These are phyloP conservation scores for Thrips palmi DNA, from an alignment of 1,140 invertebrate genomes.

Conservation along the genomic window DNA sequence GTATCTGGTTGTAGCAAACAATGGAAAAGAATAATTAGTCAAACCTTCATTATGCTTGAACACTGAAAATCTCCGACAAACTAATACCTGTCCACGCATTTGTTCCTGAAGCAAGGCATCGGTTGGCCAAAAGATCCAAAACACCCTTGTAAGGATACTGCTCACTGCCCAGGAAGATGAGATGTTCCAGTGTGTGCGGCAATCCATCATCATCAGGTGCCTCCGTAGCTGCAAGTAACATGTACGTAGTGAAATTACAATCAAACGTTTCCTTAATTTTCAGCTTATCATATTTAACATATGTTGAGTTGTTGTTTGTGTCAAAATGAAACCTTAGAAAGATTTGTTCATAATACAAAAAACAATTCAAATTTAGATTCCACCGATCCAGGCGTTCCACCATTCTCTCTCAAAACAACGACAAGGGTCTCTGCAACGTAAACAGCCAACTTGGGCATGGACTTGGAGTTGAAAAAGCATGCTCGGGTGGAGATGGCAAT, in stretches of 20 bases:
- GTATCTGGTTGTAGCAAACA: slow-evolving; percentile 31
- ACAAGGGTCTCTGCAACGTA: too few species aligned
- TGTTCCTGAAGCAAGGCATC: slow-evolving; percentile 75
- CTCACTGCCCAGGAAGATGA: slow-evolving; percentile 80
- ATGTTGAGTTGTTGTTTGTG: too few species aligned
- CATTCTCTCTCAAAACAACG: too few species aligned
- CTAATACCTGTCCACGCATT: slow-evolving; percentile 52
- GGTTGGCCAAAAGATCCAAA: slow-evolving; percentile 70
- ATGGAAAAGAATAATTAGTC: slow-evolving; percentile 6
- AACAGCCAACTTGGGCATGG: too few species aligned
- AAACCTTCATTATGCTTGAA: too few species aligned
- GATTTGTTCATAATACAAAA: slow-evolving; percentile 4
- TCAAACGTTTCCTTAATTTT: background rate
- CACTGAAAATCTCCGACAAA: slow-evolving; percentile 1
- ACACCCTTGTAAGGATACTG: slow-evolving; percentile 81
- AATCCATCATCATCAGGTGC: slow-evolving; percentile 80
- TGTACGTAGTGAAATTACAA: slow-evolving; percentile 6
- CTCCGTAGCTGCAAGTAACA: slow-evolving; percentile 53
- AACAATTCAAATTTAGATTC: background rate
- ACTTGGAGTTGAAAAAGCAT: too few species aligned
- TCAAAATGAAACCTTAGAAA: background rate
- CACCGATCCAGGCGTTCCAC: too few species aligned
- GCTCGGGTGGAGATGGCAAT: too few species aligned
- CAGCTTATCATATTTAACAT: too few species aligned
- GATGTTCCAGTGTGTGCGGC: slow-evolving; percentile 82